Evolutionary conservation across 2,888 invertebrate genomes (phyloP), one percentile per base, ranked within the genome.

Genomic region (Machimus rusticus): DNA sequence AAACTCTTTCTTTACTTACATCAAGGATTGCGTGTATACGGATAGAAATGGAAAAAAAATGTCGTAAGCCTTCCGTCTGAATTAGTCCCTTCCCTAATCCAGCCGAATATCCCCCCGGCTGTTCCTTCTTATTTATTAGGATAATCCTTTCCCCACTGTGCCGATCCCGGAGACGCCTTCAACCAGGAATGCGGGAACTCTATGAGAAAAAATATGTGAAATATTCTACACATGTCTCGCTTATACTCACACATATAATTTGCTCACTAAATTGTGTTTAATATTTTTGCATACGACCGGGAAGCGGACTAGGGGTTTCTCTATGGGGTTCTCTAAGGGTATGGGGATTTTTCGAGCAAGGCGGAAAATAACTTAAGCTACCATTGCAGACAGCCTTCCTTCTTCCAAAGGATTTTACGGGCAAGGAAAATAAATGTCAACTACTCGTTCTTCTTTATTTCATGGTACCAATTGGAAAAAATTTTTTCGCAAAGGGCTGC

Each of bases 401-500:
- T 76, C 28, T 34, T 51, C 28, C 78, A 37, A 78, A 86, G 66
- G 79, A 86, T 57, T 55, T 55, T 51, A 55, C 79, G 39, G 37
- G 37, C 23, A 57, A 86, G 55, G 78, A 39, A 76, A 86, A 86
- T 57, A 86, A 86, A 86, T 78, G 86, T 86, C 77, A 86, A 78
- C 66, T 86, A 55, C 78, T 66, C 57, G 78, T 84, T 81, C 55
- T 55, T 81, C 51, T 81, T 74, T 84, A 84, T 84, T 84, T 84
- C 39, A 84, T 84, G 84, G 74, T 66, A 84, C 84, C 84, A 84
- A 84, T 84, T 74, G 84, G 84, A 84, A 84, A 74, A 84, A 84
- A 84, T 74, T 84, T 74, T 84, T 81, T 28, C 66, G 84, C 74
- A 84, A 84, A 74, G 84, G 74, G 84, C 74, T 84, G 84, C 84